Base-by-base conservation (phyloP, 1,140 invertebrate genomes). In the Potamilus streckersoni region DNA sequence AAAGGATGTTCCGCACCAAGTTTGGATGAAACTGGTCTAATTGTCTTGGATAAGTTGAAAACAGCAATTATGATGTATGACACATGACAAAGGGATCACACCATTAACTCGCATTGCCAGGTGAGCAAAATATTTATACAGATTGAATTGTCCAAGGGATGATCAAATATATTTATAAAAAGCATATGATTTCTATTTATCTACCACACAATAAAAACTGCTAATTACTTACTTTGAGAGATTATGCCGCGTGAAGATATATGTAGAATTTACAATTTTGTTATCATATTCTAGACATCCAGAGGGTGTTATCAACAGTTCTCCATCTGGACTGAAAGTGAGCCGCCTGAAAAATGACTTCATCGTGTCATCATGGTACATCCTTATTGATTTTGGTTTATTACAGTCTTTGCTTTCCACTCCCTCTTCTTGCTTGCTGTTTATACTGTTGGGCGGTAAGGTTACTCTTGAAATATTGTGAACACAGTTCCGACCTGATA, bases 291-390 rank as follows among this genome's bases (percentile, higher is more conserved):
- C 88, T 49, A 89, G 64, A 74, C 81, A 86, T 17, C 88, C 89
- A 0, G 88, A 83, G 56, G 98, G 97, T 2, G 95, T 94, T 27
- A 97, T 92, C 16, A 99, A 90, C 55, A 99, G 90, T 84, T 94
- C 92, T 14, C 97, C 98, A 90, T 98, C 96, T 15, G 96, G 95
- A 63, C 95, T 95, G 85, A 97, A 99, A 31, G 93, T 92, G 5
- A 98, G 86, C 67, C 98, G 92, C 67, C 97, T 91, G 85, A 96
- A 98, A 89, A 96, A 99, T 2, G 97, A 96, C 86, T 96, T 95
- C 65, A 98, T 93, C 1, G 96, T 97, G 86, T 98, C 97, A 88
- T 99, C 97, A 85, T 97, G 94, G 88, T 96, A 99, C 57, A 98
- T 91, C 66, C 79, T 74, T 70, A 83, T 81, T 69, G 81, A 73